phyloP scores from a whole-genome alignment of 1,140 invertebrate genomes.

The Zaprionus nigranus region DNA sequence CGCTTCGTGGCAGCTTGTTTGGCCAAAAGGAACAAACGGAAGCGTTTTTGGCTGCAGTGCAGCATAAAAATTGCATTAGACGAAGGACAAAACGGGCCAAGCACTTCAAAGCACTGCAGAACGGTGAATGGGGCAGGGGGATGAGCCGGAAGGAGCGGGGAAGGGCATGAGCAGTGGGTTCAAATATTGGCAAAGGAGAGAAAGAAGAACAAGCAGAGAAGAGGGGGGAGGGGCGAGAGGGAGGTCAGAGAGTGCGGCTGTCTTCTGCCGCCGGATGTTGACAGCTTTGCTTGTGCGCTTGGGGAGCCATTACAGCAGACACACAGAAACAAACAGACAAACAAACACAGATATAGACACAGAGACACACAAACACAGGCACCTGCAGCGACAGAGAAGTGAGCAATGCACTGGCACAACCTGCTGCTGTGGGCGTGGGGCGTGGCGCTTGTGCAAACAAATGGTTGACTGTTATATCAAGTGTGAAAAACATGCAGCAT shows the following conservation, averaged over 20 bases:
- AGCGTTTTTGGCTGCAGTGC: conserved; percentile 63
- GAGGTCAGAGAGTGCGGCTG: neutral
- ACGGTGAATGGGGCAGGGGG: neutral
- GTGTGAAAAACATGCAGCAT: conserved; percentile 69
- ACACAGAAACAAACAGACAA: conserved; percentile 11
- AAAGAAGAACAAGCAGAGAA: neutral
- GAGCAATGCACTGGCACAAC: conserved; percentile 42
- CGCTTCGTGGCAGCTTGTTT: neutral
- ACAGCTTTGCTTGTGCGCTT: conserved; percentile 70
- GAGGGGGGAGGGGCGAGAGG: neutral
- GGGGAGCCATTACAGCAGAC: conserved; percentile 68
- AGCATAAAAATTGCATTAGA: conserved; percentile 80
- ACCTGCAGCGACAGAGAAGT: conserved; percentile 46
- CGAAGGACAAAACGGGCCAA: conserved; percentile 48
- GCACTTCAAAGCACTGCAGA: conserved; percentile 44
- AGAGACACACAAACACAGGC: conserved; percentile 7
- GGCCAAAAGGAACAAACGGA: conserved; percentile 47
- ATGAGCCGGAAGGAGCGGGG: neutral
- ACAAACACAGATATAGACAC: conserved; percentile 3
- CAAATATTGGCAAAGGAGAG: conserved; percentile 4
- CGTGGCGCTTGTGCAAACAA: conserved; percentile 47
- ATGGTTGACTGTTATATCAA: conserved; percentile 69
- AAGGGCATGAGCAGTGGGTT: neutral
- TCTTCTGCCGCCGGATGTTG: conserved; percentile 33
- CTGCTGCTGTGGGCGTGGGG: conserved; percentile 12